Evolutionary conservation across 2,113 vertebrate species (phyloP).

Genomic region (Neogale vison): DNA sequence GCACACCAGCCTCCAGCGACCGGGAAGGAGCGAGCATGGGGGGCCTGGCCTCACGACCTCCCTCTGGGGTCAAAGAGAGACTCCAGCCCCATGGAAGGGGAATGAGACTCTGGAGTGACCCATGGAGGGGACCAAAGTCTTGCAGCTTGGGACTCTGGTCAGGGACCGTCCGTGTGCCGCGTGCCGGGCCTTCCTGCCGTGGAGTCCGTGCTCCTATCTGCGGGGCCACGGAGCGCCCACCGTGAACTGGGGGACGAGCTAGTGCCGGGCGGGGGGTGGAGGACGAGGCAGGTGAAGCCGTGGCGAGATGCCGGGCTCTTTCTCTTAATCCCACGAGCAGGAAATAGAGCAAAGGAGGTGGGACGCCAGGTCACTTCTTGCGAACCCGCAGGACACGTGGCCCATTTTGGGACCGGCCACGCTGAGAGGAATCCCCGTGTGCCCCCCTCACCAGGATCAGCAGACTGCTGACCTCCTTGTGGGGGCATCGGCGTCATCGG

Average conservation of each 20-base stretch:
- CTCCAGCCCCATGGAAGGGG: fast-evolving
- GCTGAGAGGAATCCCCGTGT: not conserved
- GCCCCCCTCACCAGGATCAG: not conserved
- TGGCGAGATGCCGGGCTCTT: fast-evolving
- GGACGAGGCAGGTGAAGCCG: no score
- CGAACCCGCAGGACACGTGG: fast-evolving
- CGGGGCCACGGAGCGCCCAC: not conserved
- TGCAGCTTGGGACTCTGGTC: fast-evolving
- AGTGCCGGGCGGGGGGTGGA: fast-evolving
- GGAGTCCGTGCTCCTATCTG: fast-evolving
- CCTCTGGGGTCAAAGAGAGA: not conserved
- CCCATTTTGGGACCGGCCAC: fast-evolving
- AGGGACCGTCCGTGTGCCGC: fast-evolving
- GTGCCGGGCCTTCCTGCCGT: not conserved
- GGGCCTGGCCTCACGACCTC: not conserved
- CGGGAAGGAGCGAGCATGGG: not conserved
- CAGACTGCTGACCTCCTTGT: fast-evolving
- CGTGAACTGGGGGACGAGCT: fast-evolving
- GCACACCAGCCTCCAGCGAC: fast-evolving
- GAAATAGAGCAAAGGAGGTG: fast-evolving
- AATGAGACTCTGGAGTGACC: fast-evolving
- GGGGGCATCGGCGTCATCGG: not conserved
- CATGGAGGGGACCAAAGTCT: fast-evolving
- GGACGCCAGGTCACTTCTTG: fast-evolving
- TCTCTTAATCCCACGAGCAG: not conserved